These are phyloP conservation scores for Camelus dromedarius DNA, from an alignment of 2,113 vertebrate species.

Conservation along the genomic window DNA sequence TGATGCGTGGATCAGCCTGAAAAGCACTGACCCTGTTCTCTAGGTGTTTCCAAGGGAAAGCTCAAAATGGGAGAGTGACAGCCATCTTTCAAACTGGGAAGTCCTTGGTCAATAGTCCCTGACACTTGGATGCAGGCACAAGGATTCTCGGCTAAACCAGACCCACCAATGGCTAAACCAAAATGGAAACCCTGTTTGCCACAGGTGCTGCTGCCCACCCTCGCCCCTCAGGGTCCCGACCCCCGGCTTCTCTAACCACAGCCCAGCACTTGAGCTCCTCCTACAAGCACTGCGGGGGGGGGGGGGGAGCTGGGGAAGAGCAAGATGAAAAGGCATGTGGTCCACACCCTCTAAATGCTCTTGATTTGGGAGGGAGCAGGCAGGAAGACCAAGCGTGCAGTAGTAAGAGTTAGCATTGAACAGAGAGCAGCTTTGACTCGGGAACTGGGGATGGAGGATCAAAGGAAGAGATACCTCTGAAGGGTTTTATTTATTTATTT, in stretches of 20 bases:
- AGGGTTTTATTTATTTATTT: too few species aligned
- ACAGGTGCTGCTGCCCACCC: neutral
- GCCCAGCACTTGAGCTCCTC: neutral
- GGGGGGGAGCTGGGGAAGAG: neutral
- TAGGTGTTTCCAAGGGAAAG: constrained; percentile 43
- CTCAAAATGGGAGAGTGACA: constrained; percentile 8
- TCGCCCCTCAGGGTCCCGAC: neutral
- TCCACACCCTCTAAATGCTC: fast-evolving
- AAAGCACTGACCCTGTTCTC: constrained; percentile 41
- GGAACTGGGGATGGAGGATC: neutral
- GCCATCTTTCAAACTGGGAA: constrained; percentile 48
- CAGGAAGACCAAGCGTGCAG: neutral
- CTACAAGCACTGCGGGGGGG: fast-evolving
- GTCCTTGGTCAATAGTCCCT: neutral
- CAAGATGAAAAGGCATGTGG: fast-evolving
- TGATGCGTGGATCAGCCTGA: constrained; percentile 62
- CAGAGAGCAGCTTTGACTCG: neutral
- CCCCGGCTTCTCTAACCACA: neutral
- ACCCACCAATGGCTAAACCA: neutral
- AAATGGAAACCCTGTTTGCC: neutral
- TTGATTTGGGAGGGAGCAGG: fast-evolving
- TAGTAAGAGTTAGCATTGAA: neutral
- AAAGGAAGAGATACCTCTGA: neutral
- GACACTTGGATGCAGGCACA: neutral
- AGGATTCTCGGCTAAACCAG: neutral